phyloP scores from a whole-genome alignment of 2,113 vertebrate genomes.

The Gallinago paraguaiae region DNA sequence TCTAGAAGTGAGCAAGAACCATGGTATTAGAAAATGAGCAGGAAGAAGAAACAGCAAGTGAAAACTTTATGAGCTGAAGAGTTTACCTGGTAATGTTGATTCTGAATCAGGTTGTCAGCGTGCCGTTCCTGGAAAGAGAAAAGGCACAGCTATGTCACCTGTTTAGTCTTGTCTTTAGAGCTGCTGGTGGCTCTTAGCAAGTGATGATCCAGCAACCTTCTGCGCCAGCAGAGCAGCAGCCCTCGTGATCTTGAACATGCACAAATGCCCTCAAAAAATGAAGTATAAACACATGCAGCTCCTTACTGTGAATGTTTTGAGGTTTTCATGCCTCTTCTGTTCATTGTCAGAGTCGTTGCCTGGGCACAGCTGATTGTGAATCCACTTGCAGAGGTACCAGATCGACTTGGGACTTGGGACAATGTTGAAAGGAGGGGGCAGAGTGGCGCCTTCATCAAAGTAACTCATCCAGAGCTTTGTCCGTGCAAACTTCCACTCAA shows the following conservation, averaged over 20 bases:
- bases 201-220: not conserved
- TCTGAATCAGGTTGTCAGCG: conserved; percentile 93
- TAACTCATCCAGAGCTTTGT: conserved; percentile 99
- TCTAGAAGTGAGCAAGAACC: not conserved
- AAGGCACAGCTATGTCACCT: not conserved
- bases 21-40: not conserved
- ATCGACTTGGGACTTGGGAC: conserved; percentile 93
- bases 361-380: conserved; percentile 86
- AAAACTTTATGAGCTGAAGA: not conserved
- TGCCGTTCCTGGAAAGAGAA: conserved; percentile 87
- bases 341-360: conserved; percentile 77
- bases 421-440: conserved; percentile 95
- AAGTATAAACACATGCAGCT: not conserved
- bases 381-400: conserved; percentile 92
- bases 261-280: not conserved
- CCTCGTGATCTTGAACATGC: rapidly evolving
- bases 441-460: conserved; percentile 95
- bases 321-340: conserved; percentile 87
- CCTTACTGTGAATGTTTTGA: conserved; percentile 90
- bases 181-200: not conserved
- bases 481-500: conserved; percentile 97
- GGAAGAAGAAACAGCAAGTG: not conserved
- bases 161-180: not conserved
- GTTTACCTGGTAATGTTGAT: conserved; percentile 94
- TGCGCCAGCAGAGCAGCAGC: not conserved